phyloP scores from a whole-genome alignment of 2,888 invertebrate species.

The Caenorhabditis becei region DNA sequence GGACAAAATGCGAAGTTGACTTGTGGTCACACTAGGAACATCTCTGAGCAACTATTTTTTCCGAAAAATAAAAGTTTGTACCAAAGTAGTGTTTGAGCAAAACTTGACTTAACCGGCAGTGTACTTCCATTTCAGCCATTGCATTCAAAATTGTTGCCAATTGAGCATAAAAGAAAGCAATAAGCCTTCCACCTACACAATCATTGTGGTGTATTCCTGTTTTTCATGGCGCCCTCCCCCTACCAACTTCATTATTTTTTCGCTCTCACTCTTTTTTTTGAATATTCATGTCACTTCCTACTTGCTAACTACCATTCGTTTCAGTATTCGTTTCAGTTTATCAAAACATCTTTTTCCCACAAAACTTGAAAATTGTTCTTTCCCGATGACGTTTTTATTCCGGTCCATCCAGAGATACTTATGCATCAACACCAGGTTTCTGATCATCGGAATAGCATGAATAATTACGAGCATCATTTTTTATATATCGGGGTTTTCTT shows the following conservation, averaged over 20 bases:
- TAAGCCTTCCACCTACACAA: constrained; percentile 32
- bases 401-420: not conserved
- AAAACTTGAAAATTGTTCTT: constrained; percentile 4
- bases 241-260: constrained; percentile 34
- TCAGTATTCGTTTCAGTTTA: not conserved
- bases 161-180: constrained; percentile 23
- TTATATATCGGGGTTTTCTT: not conserved
- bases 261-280: constrained; percentile 21
- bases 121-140: not conserved
- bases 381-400: constrained; percentile 18
- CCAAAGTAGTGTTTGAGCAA: no score
- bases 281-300: constrained; percentile 43
- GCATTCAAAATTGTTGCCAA: constrained; percentile 50
- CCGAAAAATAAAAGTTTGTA: no score
- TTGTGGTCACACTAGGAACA: not conserved
- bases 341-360: no score
- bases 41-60: no score
- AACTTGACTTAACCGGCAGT: not conserved
- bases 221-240: constrained; percentile 20
- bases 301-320: constrained; percentile 7
- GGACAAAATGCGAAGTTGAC: not conserved
- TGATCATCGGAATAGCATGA: constrained; percentile 46
- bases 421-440: constrained; percentile 15
- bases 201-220: constrained; percentile 6
- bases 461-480: constrained; percentile 35